phyloP scores from a whole-genome alignment of 2,888 invertebrate species.

The Zele albiditarsus region DNA sequence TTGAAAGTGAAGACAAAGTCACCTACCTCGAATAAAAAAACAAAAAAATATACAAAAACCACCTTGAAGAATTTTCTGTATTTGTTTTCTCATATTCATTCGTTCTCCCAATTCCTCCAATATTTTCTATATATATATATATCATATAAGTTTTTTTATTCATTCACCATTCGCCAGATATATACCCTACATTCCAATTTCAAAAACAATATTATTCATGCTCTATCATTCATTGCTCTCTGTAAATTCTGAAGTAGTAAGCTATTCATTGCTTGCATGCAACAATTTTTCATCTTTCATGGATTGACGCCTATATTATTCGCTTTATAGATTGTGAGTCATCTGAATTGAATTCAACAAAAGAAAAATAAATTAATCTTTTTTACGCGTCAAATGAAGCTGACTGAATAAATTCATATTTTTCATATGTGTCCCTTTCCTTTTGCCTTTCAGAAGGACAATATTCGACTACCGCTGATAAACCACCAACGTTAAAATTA shows the following conservation, averaged over 20 bases:
- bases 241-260: neutral
- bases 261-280: neutral
- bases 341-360: neutral
- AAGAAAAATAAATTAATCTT: neutral
- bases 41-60: conserved; percentile 25
- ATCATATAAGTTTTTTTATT: conserved; percentile 25
- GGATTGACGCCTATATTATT: neutral
- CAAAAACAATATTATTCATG: neutral
- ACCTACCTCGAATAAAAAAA: conserved; percentile 48
- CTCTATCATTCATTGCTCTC: neutral
- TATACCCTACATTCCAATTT: neutral
- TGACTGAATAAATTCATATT: neutral
- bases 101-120: conserved; percentile 24
- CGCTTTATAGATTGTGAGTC: neutral
- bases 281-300: neutral
- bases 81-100: neutral
- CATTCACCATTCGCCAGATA: neutral
- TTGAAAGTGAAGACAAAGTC: conserved; percentile 68
- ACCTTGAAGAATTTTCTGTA: neutral
- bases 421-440: neutral
- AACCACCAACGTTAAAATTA: conserved; percentile 79
- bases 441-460: conserved; percentile 58
- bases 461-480: conserved; percentile 67
- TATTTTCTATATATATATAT: conserved; percentile 27
- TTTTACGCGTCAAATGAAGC: neutral